Percentiles rank a stretch among this genome's conserved stretches.
phyloP scores from a whole-genome alignment of 2,113 vertebrate genomes.

The Eleginops maclovinus region DNA sequence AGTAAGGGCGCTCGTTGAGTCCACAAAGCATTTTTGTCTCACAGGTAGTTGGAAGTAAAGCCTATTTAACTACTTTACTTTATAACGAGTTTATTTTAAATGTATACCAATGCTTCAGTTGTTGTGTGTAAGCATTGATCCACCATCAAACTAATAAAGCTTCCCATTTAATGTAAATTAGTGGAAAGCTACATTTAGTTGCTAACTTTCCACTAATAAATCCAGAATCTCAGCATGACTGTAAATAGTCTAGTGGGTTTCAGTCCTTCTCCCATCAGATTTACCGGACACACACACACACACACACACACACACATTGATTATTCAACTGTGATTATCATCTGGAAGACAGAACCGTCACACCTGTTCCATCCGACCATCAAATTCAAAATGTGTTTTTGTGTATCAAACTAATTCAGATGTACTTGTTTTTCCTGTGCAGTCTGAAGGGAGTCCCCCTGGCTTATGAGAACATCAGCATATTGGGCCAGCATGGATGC shows the following conservation, averaged over 20 bases:
- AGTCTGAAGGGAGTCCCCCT: slow-evolving; percentile 93
- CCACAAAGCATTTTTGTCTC: no score
- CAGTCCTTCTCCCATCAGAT: background rate
- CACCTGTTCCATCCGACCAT: background rate
- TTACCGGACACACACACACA: background rate
- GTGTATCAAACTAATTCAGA: background rate
- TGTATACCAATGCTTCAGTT: background rate
- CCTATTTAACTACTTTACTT: no score
- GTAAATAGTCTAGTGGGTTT: background rate
- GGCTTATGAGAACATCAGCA: slow-evolving; percentile 91
- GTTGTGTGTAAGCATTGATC: background rate
- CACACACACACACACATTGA: no score
- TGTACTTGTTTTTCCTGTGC: slow-evolving; percentile 17
- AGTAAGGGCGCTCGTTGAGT: background rate
- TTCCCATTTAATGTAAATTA: background rate
- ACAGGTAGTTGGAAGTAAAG: no score
- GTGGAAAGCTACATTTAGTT: background rate
- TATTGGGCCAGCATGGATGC: slow-evolving; percentile 88
- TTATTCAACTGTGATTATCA: no score
- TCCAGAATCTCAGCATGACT: background rate
- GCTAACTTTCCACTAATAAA: background rate
- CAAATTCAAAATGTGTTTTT: background rate
- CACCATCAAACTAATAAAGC: background rate
- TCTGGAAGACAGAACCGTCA: background rate
- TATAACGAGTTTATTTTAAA: background rate